Conservation (phyloP, 2,888 invertebrate species). For the Electrophaes corylata region DNA sequence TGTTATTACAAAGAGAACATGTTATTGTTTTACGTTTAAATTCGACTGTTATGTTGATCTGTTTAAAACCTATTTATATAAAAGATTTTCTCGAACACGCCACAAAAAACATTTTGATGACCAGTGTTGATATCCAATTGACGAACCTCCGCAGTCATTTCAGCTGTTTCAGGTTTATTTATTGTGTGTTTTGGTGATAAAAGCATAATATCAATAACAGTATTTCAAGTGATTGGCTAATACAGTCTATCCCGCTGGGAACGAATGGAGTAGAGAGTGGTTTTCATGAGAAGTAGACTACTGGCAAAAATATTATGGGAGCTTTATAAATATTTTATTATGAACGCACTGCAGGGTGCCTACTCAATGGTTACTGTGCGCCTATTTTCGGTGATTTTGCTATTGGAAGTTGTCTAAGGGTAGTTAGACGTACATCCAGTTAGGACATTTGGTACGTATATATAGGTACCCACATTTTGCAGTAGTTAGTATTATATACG, state of each 20-base stretch:
- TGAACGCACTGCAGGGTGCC: constrained; percentile 8
- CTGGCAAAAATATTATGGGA: constrained; percentile 15
- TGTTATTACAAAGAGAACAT: background rate
- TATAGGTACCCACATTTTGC: no score
- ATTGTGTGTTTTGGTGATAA: constrained; percentile 38
- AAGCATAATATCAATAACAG: constrained; percentile 39
- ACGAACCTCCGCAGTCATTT: constrained; percentile 20
- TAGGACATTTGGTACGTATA: no score
- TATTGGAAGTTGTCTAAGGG: background rate
- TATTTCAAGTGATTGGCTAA: constrained; percentile 38
- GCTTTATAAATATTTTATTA: constrained; percentile 31
- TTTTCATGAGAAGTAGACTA: constrained; percentile 29
- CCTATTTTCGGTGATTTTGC: constrained; percentile 9
- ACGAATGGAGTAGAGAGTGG: constrained; percentile 32
- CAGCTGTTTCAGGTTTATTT: constrained; percentile 33
- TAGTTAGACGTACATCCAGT: no score
- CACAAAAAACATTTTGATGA: background rate
- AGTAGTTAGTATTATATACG: no score
- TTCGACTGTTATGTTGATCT: background rate
- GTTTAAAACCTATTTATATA: background rate
- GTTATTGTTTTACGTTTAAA: background rate
- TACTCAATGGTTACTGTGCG: background rate
- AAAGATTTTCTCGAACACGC: background rate
- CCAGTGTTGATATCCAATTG: background rate
- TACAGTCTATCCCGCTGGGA: constrained; percentile 36